phyloP scores from a whole-genome alignment of 92 coral and sea anemone species.

The Parazoanthus atlanticus region DNA sequence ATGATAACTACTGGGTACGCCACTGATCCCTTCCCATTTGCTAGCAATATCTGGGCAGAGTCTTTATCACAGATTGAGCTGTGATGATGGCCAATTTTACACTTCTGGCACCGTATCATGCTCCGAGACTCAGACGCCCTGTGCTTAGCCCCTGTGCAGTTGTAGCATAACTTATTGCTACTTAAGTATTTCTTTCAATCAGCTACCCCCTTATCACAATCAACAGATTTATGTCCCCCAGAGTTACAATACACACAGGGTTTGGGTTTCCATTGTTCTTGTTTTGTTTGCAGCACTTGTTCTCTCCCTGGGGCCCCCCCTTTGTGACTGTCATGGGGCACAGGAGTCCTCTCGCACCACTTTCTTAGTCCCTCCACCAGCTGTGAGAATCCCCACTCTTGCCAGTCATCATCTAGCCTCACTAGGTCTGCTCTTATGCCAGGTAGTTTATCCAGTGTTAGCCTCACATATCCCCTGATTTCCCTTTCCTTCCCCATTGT shows the following conservation, averaged over 20 bases:
- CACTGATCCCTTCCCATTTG: neutral
- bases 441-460: conserved; percentile 45
- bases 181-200: conserved; percentile 47
- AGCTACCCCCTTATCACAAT: conserved; percentile 31
- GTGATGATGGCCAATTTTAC: neutral
- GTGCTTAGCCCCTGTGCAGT: conserved; percentile 51
- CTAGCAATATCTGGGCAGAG: neutral
- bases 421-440: conserved; percentile 60
- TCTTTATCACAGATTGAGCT: neutral
- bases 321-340: neutral
- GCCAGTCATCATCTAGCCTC: conserved; percentile 61
- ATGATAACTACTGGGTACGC: conserved; percentile 21
- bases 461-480: neutral
- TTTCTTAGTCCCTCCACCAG: conserved; percentile 56
- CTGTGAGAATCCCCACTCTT: conserved; percentile 57
- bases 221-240: conserved; percentile 39
- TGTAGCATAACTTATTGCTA: conserved; percentile 52
- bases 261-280: conserved; percentile 3
- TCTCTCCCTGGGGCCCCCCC: neutral
- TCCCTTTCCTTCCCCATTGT: neutral
- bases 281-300: conserved; percentile 11
- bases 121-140: conserved; percentile 44
- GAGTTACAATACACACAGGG: conserved; percentile 48
- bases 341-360: conserved; percentile 51
- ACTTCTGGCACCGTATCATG: neutral